Conservation (phyloP, 2,888 invertebrate species). For the Sipha maydis region DNA sequence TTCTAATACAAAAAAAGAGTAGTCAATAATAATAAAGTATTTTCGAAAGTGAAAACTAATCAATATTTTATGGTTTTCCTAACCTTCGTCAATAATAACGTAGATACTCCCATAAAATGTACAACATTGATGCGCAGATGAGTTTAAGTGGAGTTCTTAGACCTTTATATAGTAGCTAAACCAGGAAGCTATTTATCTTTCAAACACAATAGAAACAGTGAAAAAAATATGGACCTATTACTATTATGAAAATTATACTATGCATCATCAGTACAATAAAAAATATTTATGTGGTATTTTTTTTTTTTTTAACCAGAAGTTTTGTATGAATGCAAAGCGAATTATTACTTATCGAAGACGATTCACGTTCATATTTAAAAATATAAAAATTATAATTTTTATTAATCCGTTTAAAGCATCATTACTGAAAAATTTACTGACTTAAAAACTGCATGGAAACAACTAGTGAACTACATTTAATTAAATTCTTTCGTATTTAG, state of each 20-base stretch:
- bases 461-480: too few relatives aligned
- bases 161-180: constrained; percentile 11
- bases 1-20: neutral
- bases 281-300: neutral
- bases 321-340: neutral
- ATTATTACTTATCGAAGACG: neutral
- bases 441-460: neutral
- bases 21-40: neutral
- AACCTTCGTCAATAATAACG: neutral
- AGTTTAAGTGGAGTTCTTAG: constrained; percentile 21
- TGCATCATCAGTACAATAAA: neutral
- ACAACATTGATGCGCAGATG: neutral
- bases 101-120: neutral
- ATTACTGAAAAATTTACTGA: too few relatives aligned
- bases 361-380: neutral
- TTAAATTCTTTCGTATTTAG: too few relatives aligned
- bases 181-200: constrained; percentile 34
- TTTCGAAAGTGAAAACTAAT: constrained; percentile 4
- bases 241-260: neutral
- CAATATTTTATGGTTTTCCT: constrained; percentile 24
- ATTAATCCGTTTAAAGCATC: neutral
- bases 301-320: constrained; percentile 1
- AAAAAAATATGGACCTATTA: constrained; percentile 3
- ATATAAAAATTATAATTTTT: neutral
- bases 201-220: constrained; percentile 17